Conservation (phyloP, 2,888 invertebrate species). For the Oxycera nigricornis region DNA sequence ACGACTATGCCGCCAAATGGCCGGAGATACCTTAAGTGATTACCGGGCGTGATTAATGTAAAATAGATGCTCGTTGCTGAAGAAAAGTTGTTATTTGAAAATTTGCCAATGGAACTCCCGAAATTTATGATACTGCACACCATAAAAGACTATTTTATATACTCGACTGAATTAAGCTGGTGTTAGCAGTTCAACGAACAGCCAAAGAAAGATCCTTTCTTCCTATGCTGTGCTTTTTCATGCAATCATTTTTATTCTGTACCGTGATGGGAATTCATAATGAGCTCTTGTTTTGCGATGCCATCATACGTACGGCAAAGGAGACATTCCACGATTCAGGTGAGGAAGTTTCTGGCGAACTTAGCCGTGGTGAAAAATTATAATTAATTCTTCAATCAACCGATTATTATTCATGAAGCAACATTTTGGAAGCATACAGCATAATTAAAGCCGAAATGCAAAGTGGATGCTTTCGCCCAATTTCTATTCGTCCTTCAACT, state of each 20-base stretch:
- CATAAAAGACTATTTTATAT: constrained; percentile 22
- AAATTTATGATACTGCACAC: constrained; percentile 32
- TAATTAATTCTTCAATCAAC: neutral
- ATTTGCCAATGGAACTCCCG: constrained; percentile 33
- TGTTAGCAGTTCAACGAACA: constrained; percentile 15
- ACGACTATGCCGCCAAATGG: neutral
- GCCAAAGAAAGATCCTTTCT: neutral
- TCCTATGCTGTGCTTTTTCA: neutral
- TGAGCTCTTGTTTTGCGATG: neutral
- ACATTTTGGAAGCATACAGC: too few species aligned
- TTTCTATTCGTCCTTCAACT: too few species aligned
- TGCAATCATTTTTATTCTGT: neutral
- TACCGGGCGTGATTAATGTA: constrained; percentile 39
- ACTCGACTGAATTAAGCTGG: constrained; percentile 10
- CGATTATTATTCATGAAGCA: neutral
- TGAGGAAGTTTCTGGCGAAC: neutral
- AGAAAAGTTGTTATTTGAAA: constrained; percentile 40
- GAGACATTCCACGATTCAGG: neutral
- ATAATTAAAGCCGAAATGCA: neutral
- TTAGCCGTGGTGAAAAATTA: neutral
- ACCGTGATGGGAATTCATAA: neutral
- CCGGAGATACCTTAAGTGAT: constrained; percentile 35
- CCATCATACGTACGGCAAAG: neutral
- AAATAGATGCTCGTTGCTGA: constrained; percentile 35
- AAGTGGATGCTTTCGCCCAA: neutral